Conservation (phyloP, 2,888 invertebrate species). For the Piscicola geometra region DNA sequence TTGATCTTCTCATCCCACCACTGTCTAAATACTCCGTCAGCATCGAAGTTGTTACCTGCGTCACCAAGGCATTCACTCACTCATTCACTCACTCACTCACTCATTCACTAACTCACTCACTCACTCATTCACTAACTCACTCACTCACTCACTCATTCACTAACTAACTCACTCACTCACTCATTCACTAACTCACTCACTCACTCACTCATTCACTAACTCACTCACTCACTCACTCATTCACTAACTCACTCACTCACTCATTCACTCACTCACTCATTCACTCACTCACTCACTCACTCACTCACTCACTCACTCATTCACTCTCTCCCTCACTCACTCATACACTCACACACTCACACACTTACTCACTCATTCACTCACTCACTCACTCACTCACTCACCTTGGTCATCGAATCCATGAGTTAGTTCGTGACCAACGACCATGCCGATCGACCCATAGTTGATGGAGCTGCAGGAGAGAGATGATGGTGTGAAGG, state of each 20-base stretch:
- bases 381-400: not conserved
- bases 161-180: not conserved
- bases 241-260: too few species aligned
- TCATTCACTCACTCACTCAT: too few species aligned
- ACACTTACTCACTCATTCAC: too few species aligned
- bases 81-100: not conserved
- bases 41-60: constrained; percentile 82
- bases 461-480: constrained; percentile 73
- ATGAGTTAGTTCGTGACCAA: constrained; percentile 93
- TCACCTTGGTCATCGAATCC: constrained; percentile 77
- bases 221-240: not conserved
- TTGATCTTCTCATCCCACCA: constrained; percentile 97
- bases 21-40: constrained; percentile 84
- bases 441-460: constrained; percentile 94
- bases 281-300: too few species aligned
- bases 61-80: not conserved
- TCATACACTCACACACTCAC: too few species aligned
- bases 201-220: too few species aligned
- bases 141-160: not conserved
- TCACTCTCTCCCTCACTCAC: too few species aligned
- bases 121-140: too few species aligned
- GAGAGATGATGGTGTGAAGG: too few species aligned
- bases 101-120: not conserved
- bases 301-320: not conserved
- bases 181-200: not conserved